A percentile compares a stretch with the other conserved stretches of the same genome.
Conservation (phyloP, 1,140 invertebrate genomes). For the Orius laevigatus region DNA sequence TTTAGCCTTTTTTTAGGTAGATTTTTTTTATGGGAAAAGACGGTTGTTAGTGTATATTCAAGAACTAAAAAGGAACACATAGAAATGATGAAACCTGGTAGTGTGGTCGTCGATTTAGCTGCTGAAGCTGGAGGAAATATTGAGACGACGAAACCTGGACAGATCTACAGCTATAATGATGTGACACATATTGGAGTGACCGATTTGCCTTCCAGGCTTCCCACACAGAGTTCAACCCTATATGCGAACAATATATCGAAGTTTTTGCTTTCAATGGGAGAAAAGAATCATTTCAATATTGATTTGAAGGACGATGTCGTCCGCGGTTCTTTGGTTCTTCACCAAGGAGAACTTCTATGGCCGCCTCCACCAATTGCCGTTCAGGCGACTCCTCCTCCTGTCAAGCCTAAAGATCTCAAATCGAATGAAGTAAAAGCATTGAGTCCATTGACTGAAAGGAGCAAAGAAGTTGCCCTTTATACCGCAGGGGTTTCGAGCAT, state of each 20-base stretch:
- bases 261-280: slow-evolving; percentile 62
- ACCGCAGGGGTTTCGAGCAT: slow-evolving; percentile 53
- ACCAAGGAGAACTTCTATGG: slow-evolving; percentile 61
- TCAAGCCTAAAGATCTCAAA: slow-evolving; percentile 29
- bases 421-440: slow-evolving; percentile 24
- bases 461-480: slow-evolving; percentile 51
- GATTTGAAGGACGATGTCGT: slow-evolving; percentile 76
- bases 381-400: slow-evolving; percentile 29
- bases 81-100: slow-evolving; percentile 72
- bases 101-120: slow-evolving; percentile 76
- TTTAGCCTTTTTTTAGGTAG: too few relatives aligned
- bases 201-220: slow-evolving; percentile 66
- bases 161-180: slow-evolving; percentile 56
- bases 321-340: slow-evolving; percentile 59
- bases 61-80: slow-evolving; percentile 80
- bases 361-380: slow-evolving; percentile 39
- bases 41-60: too few relatives aligned
- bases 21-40: too few relatives aligned
- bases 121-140: slow-evolving; percentile 81
- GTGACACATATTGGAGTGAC: slow-evolving; percentile 75
- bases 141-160: slow-evolving; percentile 64
- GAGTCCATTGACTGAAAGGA: slow-evolving; percentile 35
- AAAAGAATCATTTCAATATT: slow-evolving; percentile 61
- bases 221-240: slow-evolving; percentile 70
- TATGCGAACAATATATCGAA: slow-evolving; percentile 86